Conservation (phyloP, 1,140 invertebrate genomes). For the Dryas iulia region DNA sequence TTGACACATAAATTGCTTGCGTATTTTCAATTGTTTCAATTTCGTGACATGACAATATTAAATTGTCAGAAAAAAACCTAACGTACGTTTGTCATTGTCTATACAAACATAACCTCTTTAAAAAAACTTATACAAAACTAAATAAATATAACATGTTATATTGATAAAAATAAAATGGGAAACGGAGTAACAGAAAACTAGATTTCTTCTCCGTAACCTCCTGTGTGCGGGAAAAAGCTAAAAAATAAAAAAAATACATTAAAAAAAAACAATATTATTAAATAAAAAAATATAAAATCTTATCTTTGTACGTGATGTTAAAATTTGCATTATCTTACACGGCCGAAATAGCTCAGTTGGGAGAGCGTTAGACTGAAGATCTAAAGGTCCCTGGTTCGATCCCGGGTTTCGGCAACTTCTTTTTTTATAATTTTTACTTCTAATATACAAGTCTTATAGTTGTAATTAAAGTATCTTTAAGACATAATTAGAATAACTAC, state of each 20-base stretch:
- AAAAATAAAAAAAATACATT: too few relatives aligned
- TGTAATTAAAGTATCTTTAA: too few relatives aligned
- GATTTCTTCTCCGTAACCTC: too few relatives aligned
- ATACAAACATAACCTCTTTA: background rate
- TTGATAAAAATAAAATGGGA: too few relatives aligned
- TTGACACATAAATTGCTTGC: background rate
- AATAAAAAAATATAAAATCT: background rate
- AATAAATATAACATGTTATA: too few relatives aligned
- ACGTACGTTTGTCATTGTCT: too few relatives aligned
- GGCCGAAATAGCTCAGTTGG: constrained; percentile 2
- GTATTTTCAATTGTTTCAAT: background rate
- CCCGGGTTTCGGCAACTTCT: background rate
- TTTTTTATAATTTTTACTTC: too few relatives aligned
- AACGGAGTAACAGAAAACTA: too few relatives aligned
- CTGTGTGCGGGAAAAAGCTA: too few relatives aligned
- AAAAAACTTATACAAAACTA: background rate
- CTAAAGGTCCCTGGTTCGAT: constrained; percentile 4
- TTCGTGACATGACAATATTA: background rate
- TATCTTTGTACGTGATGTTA: background rate
- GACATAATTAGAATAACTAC: too few relatives aligned
- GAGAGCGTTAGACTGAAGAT: constrained; percentile 4
- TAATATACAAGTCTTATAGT: too few relatives aligned
- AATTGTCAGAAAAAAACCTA: background rate
- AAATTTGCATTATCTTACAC: background rate
- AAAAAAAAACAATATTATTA: too few relatives aligned